Evolutionary conservation across 2,888 invertebrate genomes (phyloP), one percentile per base, ranked within the genome.

Genomic region (Elysia crispata): DNA sequence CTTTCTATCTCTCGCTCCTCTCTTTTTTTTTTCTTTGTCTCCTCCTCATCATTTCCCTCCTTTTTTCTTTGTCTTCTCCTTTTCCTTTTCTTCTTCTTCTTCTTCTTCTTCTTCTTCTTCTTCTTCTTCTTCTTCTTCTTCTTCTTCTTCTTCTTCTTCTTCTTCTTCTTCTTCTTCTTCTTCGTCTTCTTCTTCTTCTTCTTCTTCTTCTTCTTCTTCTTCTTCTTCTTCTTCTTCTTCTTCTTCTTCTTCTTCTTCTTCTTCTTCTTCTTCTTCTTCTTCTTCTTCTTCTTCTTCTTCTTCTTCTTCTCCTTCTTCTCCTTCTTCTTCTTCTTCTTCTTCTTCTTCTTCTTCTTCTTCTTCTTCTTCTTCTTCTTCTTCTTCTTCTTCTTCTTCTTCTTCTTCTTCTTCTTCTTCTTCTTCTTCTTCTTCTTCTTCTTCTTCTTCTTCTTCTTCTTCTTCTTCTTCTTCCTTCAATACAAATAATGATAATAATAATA

Each of bases 351-450:
- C 25, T 50, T 50, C 11, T 54, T 50, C 50, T 73, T 25, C n/a
- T 50, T 50, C 73, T 50, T 73, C 50, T 73, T 73, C 50, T 41
- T 73, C 73, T 73, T 73, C 73, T 50, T 73, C 50, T 28, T 73
- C 50, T 54, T 50, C 50, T 54, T 50, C 49, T 25, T 50, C 30
- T 73, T 73, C 73, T 54, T 41, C 50, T 54, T 73, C 49, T 54
- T 50, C 73, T 28, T 73, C 50, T 54, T 73, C 25, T 54, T 13
- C 73, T 54, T 50, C 73, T 25, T 73, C 50, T 28, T 50, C 49
- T 54, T 54, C 23, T 0, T 50, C 50, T 6, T 41, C 50, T 73
- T 73, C 73, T 23, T 73, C 73, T 50, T 50, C 50, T 50, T 49
- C 49, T 54, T 23, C 50, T 49, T 50, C 49, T 49, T 73, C 25